phyloP scores from a whole-genome alignment of 2,797 vertebrate species.

The Petrocephalus sullivani region DNA sequence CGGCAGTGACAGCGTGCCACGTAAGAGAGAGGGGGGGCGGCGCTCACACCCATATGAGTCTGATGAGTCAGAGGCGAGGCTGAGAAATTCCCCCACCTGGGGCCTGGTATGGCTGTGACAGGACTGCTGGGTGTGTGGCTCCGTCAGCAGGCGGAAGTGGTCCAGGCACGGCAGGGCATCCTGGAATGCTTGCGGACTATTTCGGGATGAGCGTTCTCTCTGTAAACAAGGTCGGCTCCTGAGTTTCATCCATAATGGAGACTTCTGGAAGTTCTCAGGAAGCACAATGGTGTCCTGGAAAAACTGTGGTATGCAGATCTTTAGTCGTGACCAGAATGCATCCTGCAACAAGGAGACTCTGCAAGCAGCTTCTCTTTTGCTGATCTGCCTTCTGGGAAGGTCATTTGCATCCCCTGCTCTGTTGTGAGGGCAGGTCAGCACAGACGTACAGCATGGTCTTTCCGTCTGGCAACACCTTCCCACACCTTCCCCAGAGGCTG shows the following conservation, averaged over 20 bases:
- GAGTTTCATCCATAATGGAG: not conserved
- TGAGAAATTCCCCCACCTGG: not conserved
- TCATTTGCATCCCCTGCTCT: not conserved
- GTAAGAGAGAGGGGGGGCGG: not conserved
- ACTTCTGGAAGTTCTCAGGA: not conserved
- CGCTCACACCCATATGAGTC: not conserved
- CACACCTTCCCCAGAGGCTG: not conserved
- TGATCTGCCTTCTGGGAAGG: slow-evolving; percentile 1
- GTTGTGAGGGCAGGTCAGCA: not conserved
- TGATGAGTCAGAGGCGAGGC: not conserved
- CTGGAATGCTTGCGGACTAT: not conserved
- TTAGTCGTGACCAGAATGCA: not conserved
- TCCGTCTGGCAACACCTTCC: not conserved
- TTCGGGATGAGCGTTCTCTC: not conserved
- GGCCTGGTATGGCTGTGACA: not conserved
- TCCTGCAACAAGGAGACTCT: not conserved
- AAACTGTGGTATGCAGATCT: not conserved
- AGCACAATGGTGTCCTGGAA: not conserved
- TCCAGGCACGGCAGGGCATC: not conserved
- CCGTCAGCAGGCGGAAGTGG: not conserved
- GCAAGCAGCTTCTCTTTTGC: not conserved
- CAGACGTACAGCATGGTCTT: not conserved
- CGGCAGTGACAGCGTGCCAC: not conserved
- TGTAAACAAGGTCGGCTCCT: not conserved
- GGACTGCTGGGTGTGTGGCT: not conserved